These are phyloP conservation scores for Agrotis exclamationis DNA, from an alignment of 2,888 invertebrate genomes.

Conservation along the genomic window DNA sequence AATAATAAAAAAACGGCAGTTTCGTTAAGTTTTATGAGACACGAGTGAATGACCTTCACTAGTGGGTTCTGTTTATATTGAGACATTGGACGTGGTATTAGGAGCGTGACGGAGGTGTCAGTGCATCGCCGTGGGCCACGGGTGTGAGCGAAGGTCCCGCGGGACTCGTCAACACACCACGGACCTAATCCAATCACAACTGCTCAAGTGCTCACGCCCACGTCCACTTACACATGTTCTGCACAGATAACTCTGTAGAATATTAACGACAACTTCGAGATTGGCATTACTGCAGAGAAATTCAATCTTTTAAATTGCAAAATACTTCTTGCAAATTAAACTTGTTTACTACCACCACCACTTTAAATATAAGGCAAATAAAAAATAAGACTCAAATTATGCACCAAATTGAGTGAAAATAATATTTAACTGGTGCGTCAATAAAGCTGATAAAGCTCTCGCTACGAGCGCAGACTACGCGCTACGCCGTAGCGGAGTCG, in stretches of 20 bases:
- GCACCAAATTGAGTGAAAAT: slow-evolving; percentile 46
- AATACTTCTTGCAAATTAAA: background rate
- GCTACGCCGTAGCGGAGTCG: slow-evolving; percentile 69
- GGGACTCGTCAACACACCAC: slow-evolving; percentile 92
- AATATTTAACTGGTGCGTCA: slow-evolving; percentile 64
- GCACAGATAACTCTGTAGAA: slow-evolving; percentile 42
- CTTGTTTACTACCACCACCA: background rate
- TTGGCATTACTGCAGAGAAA: background rate
- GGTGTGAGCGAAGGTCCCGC: slow-evolving; percentile 80
- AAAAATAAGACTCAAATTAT: slow-evolving; percentile 38
- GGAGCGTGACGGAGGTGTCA: slow-evolving; percentile 80
- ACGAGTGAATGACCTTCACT: slow-evolving; percentile 73
- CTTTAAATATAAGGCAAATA: slow-evolving; percentile 11
- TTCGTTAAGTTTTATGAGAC: slow-evolving; percentile 75
- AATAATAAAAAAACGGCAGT: slow-evolving; percentile 74
- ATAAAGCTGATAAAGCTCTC: slow-evolving; percentile 71
- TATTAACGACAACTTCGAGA: slow-evolving; percentile 39
- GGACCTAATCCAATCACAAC: slow-evolving; percentile 93
- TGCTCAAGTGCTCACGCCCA: slow-evolving; percentile 84
- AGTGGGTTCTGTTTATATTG: slow-evolving; percentile 81
- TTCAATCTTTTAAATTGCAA: too few relatives aligned
- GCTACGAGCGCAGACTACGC: slow-evolving; percentile 68
- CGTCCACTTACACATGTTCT: slow-evolving; percentile 66
- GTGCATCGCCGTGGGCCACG: slow-evolving; percentile 80
- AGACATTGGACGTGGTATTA: slow-evolving; percentile 74